Percentiles rank a stretch among this genome's conserved stretches.
These are phyloP conservation scores for Baccha elongata DNA, from an alignment of 2,888 invertebrate species.

Conservation along the genomic window DNA sequence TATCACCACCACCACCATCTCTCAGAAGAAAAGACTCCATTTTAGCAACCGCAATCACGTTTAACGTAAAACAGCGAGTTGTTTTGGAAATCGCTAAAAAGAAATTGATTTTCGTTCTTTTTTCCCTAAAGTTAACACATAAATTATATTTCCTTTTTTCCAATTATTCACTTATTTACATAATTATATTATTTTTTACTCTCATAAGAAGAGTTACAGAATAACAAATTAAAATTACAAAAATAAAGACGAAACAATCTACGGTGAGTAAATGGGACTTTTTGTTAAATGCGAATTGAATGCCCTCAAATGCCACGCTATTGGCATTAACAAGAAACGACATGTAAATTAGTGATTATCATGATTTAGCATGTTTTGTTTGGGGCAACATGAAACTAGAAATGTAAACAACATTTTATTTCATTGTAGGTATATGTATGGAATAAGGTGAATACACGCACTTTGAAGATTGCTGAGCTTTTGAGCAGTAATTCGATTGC, in stretches of 20 bases:
- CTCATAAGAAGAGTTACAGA: conserved; percentile 8
- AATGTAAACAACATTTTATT: too few species aligned
- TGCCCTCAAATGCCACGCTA: too few species aligned
- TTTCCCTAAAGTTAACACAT: conserved; percentile 47
- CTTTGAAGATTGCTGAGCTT: too few species aligned
- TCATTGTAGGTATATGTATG: too few species aligned
- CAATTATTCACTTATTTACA: conserved; percentile 9
- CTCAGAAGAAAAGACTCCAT: conserved; percentile 16
- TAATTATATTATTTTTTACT: conserved; percentile 11
- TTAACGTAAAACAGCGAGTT: not conserved
- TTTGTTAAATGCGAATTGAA: not conserved
- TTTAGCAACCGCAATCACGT: not conserved
- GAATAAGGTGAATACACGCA: too few species aligned
- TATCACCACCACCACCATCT: conserved; percentile 18
- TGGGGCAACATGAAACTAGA: too few species aligned
- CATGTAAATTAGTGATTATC: not conserved
- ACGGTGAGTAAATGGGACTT: conserved; percentile 18
- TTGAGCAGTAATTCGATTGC: too few species aligned
- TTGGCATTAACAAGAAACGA: not conserved
- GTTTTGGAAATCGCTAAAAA: conserved; percentile 10
- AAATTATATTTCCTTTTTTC: conserved; percentile 17
- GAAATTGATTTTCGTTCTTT: not conserved
- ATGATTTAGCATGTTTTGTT: not conserved
- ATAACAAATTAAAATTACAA: conserved; percentile 14
- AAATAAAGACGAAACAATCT: conserved; percentile 27